A percentile compares a stretch with the other conserved stretches of the same genome.
Conservation (phyloP, 2,888 invertebrate genomes). For the Zygaena filipendulae region DNA sequence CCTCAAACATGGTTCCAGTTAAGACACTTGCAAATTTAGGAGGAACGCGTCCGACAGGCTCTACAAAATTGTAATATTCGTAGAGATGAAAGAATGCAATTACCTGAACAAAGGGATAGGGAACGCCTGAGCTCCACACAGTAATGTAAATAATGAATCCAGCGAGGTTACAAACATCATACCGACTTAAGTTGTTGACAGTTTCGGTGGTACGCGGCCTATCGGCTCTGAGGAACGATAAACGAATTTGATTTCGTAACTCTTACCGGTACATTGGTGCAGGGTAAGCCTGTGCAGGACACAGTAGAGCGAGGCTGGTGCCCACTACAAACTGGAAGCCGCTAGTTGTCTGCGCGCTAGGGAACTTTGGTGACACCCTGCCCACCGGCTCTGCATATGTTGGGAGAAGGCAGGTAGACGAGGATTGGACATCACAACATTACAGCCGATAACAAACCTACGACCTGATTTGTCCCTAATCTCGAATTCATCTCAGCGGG, state of each 20-base stretch:
- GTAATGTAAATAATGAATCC: conserved; percentile 63
- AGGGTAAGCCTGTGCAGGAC: conserved; percentile 78
- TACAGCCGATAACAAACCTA: no score
- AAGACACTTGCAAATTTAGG: conserved; percentile 68
- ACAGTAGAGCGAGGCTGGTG: conserved; percentile 69
- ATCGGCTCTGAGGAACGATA: conserved; percentile 49
- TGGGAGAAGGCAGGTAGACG: conserved; percentile 62
- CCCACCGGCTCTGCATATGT: conserved; percentile 74
- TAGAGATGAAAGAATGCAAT: conserved; percentile 38
- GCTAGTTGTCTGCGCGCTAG: conserved; percentile 70
- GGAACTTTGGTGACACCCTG: conserved; percentile 73
- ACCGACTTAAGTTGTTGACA: conserved; percentile 52
- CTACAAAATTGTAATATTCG: no score
- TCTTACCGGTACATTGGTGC: conserved; percentile 78
- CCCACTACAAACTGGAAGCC: conserved; percentile 68
- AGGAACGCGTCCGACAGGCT: conserved; percentile 44
- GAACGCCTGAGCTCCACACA: conserved; percentile 79
- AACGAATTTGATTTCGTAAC: conserved; percentile 30
- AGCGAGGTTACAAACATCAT: conserved; percentile 69
- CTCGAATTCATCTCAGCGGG: no score
- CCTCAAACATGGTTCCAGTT: conserved; percentile 66
- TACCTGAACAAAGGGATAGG: conserved; percentile 63
- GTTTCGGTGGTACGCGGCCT: conserved; percentile 54
- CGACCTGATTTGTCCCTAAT: conserved; percentile 31
- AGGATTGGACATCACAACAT: conserved; percentile 28